Evolutionary conservation across 2,888 invertebrate genomes (phyloP), one percentile per base, ranked within the genome.

Genomic region (Trichogramma dendrolimi): DNA sequence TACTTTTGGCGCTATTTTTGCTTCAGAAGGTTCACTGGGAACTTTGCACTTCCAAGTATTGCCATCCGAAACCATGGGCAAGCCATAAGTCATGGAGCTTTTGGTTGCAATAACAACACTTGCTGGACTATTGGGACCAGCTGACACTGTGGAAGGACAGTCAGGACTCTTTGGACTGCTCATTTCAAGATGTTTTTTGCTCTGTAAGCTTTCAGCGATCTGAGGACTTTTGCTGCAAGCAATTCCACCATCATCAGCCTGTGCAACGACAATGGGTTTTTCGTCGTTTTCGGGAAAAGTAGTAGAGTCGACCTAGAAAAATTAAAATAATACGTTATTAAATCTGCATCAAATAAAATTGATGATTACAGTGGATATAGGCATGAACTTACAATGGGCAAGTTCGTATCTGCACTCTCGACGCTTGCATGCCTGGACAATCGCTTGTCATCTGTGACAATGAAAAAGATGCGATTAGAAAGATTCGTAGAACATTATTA

Each of bases 131-230:
- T 71, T 69, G 4, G 72, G 75, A 49, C 73, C 73, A 11, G 67
- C 66, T 3, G 78, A 72, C 27, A 76, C 75, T 60, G 71, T 64
- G 2, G 77, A 75, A 7, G 77, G 78, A 67, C 75, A 78, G 59
- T 79, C 79, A 6, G 77, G 77, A 66, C 78, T 78, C 60, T 73
- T 70, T n/a, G 78, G 77, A 64, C 78, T 77, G 10, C 67, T 70
- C n/a, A 73, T 67, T 44, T 73, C 69, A 74, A 48, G 68, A 74
- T 74, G 58, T n/a, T 53, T 75, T 49, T 69, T 73, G 50, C 73
- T 73, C 50, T 74, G 73, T 0, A 75, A 75, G 54, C 77, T 77
- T 55, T 78, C 76, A 2, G 75, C 78, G 7, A 77, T 60, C 57
- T 72, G 73, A 0, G 77, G 77, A n/a, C 71, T 75, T 27, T 72